These are phyloP conservation scores for Acromyrmex echinatior DNA, from an alignment of 1,140 invertebrate species.

Conservation along the genomic window DNA sequence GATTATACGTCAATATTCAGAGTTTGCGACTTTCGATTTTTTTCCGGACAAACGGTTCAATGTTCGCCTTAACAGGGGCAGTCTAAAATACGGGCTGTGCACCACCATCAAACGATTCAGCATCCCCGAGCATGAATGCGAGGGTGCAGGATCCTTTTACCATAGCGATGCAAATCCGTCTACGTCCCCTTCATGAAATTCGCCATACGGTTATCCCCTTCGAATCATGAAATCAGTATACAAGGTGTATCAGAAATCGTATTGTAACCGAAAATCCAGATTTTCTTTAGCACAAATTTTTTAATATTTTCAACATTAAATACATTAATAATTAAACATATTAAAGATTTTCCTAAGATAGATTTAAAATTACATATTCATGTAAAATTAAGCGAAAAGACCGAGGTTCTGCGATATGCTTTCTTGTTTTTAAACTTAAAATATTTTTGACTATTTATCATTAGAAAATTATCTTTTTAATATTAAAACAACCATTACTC, in stretches of 20 bases:
- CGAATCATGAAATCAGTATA: constrained; percentile 61
- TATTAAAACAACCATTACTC: neutral
- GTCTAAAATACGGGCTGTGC: constrained; percentile 18
- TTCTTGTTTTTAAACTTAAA: neutral
- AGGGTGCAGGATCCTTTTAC: constrained; percentile 64
- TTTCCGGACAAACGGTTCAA: neutral
- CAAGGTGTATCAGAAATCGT: constrained; percentile 25
- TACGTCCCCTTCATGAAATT: constrained; percentile 49
- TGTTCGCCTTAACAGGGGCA: neutral
- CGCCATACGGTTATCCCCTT: constrained; percentile 41
- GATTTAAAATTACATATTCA: neutral
- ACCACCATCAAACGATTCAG: constrained; percentile 34
- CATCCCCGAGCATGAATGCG: constrained; percentile 21
- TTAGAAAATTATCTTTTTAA: neutral
- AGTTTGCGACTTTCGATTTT: constrained; percentile 36
- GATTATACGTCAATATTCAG: neutral
- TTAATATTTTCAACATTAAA: neutral
- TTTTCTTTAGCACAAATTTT: neutral
- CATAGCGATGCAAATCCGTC: constrained; percentile 68
- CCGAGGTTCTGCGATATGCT: neutral
- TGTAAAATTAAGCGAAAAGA: too few relatives aligned
- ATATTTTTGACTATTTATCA: neutral
- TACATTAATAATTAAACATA: neutral
- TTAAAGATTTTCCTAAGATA: neutral
- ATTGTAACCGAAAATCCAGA: neutral